These are phyloP conservation scores for Omphaloscelis lunosa DNA, from an alignment of 2,888 invertebrate species.

Conservation along the genomic window DNA sequence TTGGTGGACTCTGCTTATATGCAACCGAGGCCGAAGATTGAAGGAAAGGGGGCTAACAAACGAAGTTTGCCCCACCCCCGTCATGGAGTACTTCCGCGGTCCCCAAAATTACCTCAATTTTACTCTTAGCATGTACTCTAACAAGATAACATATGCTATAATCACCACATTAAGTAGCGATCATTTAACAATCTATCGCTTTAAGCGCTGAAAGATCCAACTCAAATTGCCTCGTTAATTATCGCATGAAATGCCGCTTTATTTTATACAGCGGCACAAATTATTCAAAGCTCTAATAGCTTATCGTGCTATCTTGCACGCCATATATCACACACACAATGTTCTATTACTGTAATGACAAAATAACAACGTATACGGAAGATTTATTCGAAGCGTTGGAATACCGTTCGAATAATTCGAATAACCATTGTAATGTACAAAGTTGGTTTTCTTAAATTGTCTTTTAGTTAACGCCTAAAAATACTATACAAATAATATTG, in stretches of 20 bases:
- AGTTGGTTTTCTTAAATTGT: slow-evolving; percentile 9
- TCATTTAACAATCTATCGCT: slow-evolving; percentile 31
- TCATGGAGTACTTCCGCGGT: no score
- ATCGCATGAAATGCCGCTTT: slow-evolving; percentile 58
- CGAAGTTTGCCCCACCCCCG: no score
- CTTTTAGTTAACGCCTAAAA: background rate
- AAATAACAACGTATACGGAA: slow-evolving; percentile 76
- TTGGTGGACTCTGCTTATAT: no score
- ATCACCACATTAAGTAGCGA: slow-evolving; percentile 16
- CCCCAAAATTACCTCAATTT: slow-evolving; percentile 17
- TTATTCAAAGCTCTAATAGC: slow-evolving; percentile 66
- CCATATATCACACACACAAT: slow-evolving; percentile 70
- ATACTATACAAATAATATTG: background rate
- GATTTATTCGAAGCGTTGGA: slow-evolving; percentile 69
- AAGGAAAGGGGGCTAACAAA: no score
- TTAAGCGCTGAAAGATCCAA: slow-evolving; percentile 53
- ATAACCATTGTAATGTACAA: slow-evolving; percentile 27
- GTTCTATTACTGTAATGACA: slow-evolving; percentile 78
- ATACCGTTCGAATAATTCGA: slow-evolving; percentile 21
- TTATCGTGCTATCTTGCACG: slow-evolving; percentile 65
- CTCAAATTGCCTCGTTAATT: slow-evolving; percentile 62
- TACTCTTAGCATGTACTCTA: background rate
- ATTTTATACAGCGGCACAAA: slow-evolving; percentile 56
- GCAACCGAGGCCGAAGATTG: no score
- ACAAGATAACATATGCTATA: slow-evolving; percentile 18